Base-by-base conservation (phyloP, 1,140 invertebrate species). In the Geopemphigus sp. region DNA sequence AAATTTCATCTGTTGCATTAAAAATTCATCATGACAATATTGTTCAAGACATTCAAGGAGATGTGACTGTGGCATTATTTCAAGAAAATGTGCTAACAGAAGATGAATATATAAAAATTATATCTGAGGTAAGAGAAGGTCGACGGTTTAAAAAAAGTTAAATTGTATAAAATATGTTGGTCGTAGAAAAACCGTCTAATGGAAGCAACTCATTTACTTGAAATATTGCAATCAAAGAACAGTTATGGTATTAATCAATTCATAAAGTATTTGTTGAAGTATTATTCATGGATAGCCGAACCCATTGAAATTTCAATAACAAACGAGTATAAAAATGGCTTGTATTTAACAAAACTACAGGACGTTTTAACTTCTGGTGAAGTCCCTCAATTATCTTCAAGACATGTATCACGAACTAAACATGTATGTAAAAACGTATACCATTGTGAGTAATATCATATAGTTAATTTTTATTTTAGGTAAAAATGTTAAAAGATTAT, bases 371-470 rank as follows among this genome's bases (percentile, higher is more conserved):
- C 85, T 57, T 84, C 84, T 57, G 88, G 88, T 66, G 87, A 89
- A 80, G 87, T 89, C 61, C 88, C 88, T 5, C 83, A 86, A 61
- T 82, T 87, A 50, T 88, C 88, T 0, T 83, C 85, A 17, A 85
- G 88, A 81, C 87, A 88, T 83, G 87, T 89, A 5, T 83, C 83
- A 45, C 83, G 88, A 81, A 80, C 80, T 32, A 74, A 83, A 76
- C 82, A 88, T 26, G 81, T 81, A 57, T 83, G 88, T 89, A 83
- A 84, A 84, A 82, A 70, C 45, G 4, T 54, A 4, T 26, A 14
- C 24, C 72, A 22, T 50, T 50, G 47, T 50, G 1, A 12, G 47
- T 50, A 39, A 39, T 39, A 39, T 39, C 32, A 39, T 39, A 39
- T 47, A 19, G 39, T 56, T 50, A 50, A 50, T 76, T 66, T 66